Evolutionary conservation across 2,113 vertebrate genomes (phyloP).

Genomic region (Athene noctua): DNA sequence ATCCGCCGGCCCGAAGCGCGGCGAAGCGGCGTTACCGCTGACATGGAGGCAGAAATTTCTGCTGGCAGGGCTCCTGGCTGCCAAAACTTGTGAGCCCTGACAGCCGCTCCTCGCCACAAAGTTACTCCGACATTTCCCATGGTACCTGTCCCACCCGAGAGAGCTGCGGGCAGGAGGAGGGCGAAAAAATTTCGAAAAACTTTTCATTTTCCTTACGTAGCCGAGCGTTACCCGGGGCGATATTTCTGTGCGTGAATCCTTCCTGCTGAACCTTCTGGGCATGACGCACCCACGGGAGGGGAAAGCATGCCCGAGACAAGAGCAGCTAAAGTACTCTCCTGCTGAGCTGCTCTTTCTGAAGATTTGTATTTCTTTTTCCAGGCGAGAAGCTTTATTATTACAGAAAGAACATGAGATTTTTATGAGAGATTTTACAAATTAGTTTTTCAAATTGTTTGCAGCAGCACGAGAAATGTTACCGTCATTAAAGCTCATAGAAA

Average conservation of each 20-base stretch:
- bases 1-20: neutral
- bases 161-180: neutral
- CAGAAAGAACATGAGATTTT: conserved; percentile 22
- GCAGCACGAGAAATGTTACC: neutral
- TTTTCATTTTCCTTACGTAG: neutral
- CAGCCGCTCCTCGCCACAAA: neutral
- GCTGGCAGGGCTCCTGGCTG: conserved; percentile 18
- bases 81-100: neutral
- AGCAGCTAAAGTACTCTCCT: neutral
- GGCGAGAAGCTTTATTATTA: neutral
- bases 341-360: conserved; percentile 15
- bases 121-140: neutral
- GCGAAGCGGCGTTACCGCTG: conserved; percentile 10
- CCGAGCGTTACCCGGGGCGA: neutral
- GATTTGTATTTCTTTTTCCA: neutral
- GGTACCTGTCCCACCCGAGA: neutral
- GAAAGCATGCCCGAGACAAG: neutral
- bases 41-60: conserved; percentile 1
- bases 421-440: conserved; percentile 53
- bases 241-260: neutral
- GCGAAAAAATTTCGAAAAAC: neutral
- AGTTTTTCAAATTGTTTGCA: conserved; percentile 43
- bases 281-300: neutral
- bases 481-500: conserved; percentile 36
- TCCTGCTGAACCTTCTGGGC: neutral